A percentile compares a stretch with the other conserved stretches of the same genome.
These are phyloP conservation scores for Cuculus canorus DNA, from an alignment of 2,797 vertebrate species.

Conservation along the genomic window DNA sequence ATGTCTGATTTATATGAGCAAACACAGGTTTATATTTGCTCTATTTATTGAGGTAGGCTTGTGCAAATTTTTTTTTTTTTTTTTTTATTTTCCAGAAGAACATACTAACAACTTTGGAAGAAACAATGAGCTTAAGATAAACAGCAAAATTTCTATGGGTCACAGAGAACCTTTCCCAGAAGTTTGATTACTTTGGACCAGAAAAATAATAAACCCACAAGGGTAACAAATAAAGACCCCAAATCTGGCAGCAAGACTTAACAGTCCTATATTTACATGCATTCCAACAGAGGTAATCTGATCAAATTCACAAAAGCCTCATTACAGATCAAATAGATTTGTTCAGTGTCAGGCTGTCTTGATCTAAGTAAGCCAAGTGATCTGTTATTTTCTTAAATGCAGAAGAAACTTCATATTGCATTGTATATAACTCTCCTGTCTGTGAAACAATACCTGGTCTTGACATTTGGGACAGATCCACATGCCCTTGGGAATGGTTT, in stretches of 20 bases:
- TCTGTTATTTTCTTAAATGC: neutral
- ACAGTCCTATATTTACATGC: neutral
- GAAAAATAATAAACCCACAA: neutral
- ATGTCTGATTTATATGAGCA: neutral
- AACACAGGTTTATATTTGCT: neutral
- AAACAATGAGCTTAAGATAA: neutral
- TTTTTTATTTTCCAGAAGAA: conserved; percentile 6
- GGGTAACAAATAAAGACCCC: neutral
- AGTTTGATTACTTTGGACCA: neutral
- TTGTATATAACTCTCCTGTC: neutral
- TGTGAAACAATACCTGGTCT: conserved; percentile 90
- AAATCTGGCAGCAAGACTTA: neutral
- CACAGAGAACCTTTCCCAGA: neutral
- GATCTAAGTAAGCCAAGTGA: neutral
- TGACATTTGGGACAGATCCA: conserved; percentile 99
- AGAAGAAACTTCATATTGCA: neutral
- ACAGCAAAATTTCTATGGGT: neutral
- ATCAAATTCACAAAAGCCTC: neutral
- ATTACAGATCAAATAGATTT: neutral
- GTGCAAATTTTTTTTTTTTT: neutral
- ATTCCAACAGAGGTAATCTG: neutral
- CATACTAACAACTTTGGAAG: neutral
- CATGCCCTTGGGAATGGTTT: conserved; percentile 99
- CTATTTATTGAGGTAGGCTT: neutral
- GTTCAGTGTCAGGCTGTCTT: neutral